These are phyloP conservation scores for Bellardia pandia DNA, from an alignment of 2,888 invertebrate species.

Conservation along the genomic window DNA sequence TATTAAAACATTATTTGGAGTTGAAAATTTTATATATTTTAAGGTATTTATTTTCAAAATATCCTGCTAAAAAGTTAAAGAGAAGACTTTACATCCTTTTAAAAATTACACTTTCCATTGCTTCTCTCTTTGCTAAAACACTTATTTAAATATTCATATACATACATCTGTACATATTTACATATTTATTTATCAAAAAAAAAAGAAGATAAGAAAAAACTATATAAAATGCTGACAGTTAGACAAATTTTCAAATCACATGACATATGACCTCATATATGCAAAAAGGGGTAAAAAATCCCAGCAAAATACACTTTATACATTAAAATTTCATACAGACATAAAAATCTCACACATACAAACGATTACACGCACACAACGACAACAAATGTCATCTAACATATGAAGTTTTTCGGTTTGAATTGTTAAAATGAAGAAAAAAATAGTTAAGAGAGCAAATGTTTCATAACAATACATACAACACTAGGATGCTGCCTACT, in stretches of 20 bases:
- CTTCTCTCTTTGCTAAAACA: background rate
- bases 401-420: conserved; percentile 44
- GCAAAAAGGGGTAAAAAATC: conserved; percentile 1
- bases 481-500: too few species aligned
- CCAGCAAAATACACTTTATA: conserved; percentile 20
- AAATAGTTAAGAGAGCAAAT: conserved; percentile 24
- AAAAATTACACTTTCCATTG: background rate
- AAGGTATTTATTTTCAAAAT: too few species aligned
- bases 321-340: conserved; percentile 10
- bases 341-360: background rate
- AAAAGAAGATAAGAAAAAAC: background rate
- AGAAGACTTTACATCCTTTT: background rate
- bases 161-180: background rate
- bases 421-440: conserved; percentile 29
- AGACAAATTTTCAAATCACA: conserved; percentile 69
- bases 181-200: conserved; percentile 5
- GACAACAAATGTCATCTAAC: conserved; percentile 48
- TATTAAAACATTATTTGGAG: too few species aligned
- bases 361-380: conserved; percentile 36
- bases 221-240: conserved; percentile 60
- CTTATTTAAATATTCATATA: background rate
- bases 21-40: too few species aligned
- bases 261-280: conserved; percentile 68
- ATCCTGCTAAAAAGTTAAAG: too few species aligned
- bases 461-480: background rate